These are phyloP conservation scores for Microchrysa polita DNA, from an alignment of 2,888 invertebrate genomes.

Conservation along the genomic window DNA sequence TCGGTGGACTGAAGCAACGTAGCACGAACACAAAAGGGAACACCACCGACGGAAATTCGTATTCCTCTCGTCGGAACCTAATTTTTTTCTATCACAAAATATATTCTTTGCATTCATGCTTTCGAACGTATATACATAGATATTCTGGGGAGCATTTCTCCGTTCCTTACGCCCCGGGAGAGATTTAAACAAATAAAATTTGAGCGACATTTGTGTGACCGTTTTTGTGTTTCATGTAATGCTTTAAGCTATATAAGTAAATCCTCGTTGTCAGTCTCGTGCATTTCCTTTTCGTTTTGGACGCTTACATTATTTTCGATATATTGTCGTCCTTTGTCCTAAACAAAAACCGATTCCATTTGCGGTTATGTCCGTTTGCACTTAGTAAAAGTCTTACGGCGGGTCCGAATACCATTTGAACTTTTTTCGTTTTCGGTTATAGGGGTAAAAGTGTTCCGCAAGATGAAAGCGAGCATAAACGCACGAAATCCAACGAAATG, in stretches of 20 bases:
- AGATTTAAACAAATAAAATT: constrained; percentile 35
- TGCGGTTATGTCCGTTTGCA: constrained; percentile 47
- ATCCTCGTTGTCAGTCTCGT: constrained; percentile 14
- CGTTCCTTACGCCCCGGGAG: constrained; percentile 8
- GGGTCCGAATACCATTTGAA: background rate
- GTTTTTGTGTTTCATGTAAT: constrained; percentile 26
- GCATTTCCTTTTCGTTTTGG: background rate
- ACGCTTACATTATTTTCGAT: too few species aligned
- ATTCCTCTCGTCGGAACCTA: constrained; percentile 15
- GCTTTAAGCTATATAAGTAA: constrained; percentile 36
- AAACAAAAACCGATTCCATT: constrained; percentile 46
- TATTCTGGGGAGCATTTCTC: too few species aligned
- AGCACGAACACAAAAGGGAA: background rate
- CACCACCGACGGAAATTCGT: constrained; percentile 19
- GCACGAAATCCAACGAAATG: too few species aligned
- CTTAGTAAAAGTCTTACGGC: constrained; percentile 40
- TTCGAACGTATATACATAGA: background rate
- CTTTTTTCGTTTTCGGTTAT: too few species aligned
- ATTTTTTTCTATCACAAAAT: constrained; percentile 28
- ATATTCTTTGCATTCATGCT: constrained; percentile 2
- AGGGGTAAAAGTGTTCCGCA: too few species aligned
- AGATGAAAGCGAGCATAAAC: background rate
- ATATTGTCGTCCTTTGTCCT: background rate
- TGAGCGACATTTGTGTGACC: constrained; percentile 5
- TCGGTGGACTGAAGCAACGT: background rate